Conservation (phyloP, 2,797 vertebrate genomes). For the Rhabdophis nuchalis region DNA sequence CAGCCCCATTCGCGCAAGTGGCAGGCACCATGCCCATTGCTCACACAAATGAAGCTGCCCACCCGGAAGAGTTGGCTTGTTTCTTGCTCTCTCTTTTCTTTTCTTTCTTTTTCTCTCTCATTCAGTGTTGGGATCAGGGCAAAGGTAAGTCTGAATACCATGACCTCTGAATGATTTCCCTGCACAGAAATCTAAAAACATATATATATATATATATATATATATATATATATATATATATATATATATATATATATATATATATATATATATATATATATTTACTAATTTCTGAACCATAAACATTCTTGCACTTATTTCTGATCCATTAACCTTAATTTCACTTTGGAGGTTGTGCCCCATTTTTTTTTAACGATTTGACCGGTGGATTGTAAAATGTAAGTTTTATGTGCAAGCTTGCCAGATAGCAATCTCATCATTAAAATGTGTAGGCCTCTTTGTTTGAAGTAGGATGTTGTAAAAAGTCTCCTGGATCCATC, state of each 20-base stretch:
- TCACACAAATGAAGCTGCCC: too few species aligned
- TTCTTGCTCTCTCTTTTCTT: fast-evolving
- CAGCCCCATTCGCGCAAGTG: too few species aligned
- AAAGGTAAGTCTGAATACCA: fast-evolving
- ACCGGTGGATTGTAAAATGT: conserved; percentile 58
- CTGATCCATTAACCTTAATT: conserved; percentile 51
- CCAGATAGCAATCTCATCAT: conserved; percentile 59
- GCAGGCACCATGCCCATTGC: too few species aligned
- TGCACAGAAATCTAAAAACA: conserved; percentile 38
- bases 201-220: conserved; percentile 26
- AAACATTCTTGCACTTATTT: conserved; percentile 50
- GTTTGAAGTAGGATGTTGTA: conserved; percentile 40
- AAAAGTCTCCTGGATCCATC: conserved; percentile 33
- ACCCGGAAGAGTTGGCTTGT: not conserved
- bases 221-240: conserved; percentile 6
- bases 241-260: conserved; percentile 51
- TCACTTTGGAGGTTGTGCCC: conserved; percentile 50
- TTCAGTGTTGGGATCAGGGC: not conserved
- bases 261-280: conserved; percentile 39
- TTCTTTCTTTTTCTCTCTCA: not conserved
- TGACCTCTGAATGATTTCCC: conserved; percentile 35
- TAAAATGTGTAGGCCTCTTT: conserved; percentile 38
- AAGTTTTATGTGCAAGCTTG: conserved; percentile 60
- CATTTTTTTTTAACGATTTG: conserved; percentile 47
- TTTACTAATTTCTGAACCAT: conserved; percentile 42